Conservation (phyloP, 1,140 invertebrate genomes). For the Drosophila triauraria region DNA sequence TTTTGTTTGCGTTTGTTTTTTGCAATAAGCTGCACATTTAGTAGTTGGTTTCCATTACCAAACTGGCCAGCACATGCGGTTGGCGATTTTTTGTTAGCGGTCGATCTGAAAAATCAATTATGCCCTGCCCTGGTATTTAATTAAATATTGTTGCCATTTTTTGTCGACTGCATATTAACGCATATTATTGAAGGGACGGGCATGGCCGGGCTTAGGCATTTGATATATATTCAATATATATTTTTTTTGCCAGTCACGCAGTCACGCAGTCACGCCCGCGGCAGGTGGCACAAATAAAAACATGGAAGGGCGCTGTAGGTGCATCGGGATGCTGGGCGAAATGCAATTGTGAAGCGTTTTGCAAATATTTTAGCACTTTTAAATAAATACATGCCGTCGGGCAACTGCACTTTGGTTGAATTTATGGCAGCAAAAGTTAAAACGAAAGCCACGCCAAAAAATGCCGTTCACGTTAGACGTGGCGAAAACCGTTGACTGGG, state of each 20-base stretch:
- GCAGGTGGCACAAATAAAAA: slow-evolving; percentile 1
- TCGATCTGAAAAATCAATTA: slow-evolving; percentile 52
- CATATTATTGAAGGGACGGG: slow-evolving; percentile 40
- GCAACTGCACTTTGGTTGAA: slow-evolving; percentile 62
- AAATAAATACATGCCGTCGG: slow-evolving; percentile 65
- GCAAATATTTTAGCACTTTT: slow-evolving; percentile 77
- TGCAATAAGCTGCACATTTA: slow-evolving; percentile 36
- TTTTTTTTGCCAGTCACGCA: slow-evolving; percentile 2
- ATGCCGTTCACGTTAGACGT: slow-evolving; percentile 22
- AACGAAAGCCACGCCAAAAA: slow-evolving; percentile 62
- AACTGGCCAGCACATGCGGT: slow-evolving; percentile 40
- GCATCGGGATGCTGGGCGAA: slow-evolving; percentile 23
- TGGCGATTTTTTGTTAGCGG: slow-evolving; percentile 14
- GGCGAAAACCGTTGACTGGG: slow-evolving; percentile 17
- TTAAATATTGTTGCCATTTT: slow-evolving; percentile 52
- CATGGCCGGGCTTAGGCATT: slow-evolving; percentile 27
- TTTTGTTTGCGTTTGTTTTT: slow-evolving; percentile 45
- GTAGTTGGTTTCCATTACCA: slow-evolving; percentile 60
- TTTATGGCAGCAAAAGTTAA: slow-evolving; percentile 75
- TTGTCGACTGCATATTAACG: slow-evolving; percentile 49
- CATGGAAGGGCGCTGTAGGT: slow-evolving; percentile 3
- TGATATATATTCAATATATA: slow-evolving; percentile 36
- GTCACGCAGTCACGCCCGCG: background rate
- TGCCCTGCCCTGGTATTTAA: slow-evolving; percentile 50
- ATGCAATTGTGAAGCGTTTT: slow-evolving; percentile 71